Evolutionary conservation across 2,888 invertebrate species (phyloP).

Genomic region (Timema cristinae): DNA sequence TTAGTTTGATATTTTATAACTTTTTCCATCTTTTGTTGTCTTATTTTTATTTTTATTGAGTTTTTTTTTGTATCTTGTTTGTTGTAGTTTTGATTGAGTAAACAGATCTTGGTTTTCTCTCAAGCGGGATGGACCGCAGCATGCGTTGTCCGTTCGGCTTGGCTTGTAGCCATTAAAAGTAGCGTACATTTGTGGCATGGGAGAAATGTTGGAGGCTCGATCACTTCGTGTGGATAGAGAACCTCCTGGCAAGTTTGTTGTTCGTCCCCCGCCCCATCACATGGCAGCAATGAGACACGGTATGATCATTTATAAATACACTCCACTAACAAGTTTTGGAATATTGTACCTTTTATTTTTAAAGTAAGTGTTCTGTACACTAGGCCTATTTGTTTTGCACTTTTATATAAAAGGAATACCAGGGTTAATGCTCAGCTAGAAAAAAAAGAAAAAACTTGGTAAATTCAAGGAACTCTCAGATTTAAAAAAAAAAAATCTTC

Average conservation of each 20-base stretch:
- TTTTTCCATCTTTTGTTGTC: not conserved
- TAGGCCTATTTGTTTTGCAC: too few relatives aligned
- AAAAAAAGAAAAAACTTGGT: too few relatives aligned
- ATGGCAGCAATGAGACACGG: slow-evolving; percentile 53
- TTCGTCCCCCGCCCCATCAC: slow-evolving; percentile 38
- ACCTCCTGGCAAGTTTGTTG: slow-evolving; percentile 24
- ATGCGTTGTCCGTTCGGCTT: not conserved
- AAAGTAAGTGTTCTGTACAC: too few relatives aligned
- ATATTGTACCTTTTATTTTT: not conserved
- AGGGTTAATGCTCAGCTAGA: not conserved
- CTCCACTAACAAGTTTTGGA: not conserved
- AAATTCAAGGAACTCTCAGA: too few relatives aligned
- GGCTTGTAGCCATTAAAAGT: not conserved
- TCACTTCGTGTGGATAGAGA: slow-evolving; percentile 26
- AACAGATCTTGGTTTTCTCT: not conserved
- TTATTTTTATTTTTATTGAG: not conserved
- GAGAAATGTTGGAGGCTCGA: slow-evolving; percentile 29
- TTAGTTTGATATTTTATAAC: not conserved
- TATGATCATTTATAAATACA: slow-evolving; percentile 37
- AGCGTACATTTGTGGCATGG: slow-evolving; percentile 1
- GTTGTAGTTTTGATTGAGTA: slow-evolving; percentile 20
- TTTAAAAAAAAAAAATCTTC: too few relatives aligned
- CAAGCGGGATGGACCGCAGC: slow-evolving; percentile 18
- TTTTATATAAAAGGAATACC: too few relatives aligned
- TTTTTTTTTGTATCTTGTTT: slow-evolving; percentile 16